Percentiles rank a stretch among this genome's conserved stretches.
These are phyloP conservation scores for Anastrepha ludens DNA, from an alignment of 1,140 invertebrate species.

Conservation along the genomic window DNA sequence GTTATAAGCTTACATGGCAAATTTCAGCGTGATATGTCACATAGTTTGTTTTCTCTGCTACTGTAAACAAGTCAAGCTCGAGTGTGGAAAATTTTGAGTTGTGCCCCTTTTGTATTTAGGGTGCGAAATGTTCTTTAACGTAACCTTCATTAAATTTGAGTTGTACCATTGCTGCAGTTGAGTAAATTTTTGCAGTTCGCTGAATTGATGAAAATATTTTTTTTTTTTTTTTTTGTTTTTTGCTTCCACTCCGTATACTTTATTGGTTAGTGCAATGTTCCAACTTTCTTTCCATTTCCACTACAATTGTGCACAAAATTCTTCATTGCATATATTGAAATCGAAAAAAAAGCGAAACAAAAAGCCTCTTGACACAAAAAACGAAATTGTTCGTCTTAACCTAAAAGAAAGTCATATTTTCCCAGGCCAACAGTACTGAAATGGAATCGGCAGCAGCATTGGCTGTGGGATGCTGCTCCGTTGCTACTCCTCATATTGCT, in stretches of 20 bases:
- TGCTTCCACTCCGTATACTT: not conserved
- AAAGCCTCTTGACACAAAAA: slow-evolving; percentile 40
- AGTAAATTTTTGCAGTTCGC: not conserved
- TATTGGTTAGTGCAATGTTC: not conserved
- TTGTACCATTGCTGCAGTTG: not conserved
- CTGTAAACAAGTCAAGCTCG: too few relatives aligned
- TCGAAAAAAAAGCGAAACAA: not conserved
- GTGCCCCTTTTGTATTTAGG: too few relatives aligned
- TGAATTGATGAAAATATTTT: not conserved
- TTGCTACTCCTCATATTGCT: slow-evolving; percentile 21
- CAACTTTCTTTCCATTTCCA: slow-evolving; percentile 36
- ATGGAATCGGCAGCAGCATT: slow-evolving; percentile 8
- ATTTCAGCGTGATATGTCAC: too few relatives aligned
- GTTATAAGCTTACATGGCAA: too few relatives aligned
- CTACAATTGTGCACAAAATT: slow-evolving; percentile 18
- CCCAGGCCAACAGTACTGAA: slow-evolving; percentile 19
- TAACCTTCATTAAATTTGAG: too few relatives aligned
- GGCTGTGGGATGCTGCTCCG: slow-evolving; percentile 25
- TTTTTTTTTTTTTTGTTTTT: too few relatives aligned
- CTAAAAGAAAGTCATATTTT: slow-evolving; percentile 43
- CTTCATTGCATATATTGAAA: not conserved
- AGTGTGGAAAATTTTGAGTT: too few relatives aligned
- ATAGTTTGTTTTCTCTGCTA: too few relatives aligned
- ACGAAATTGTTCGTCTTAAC: slow-evolving; percentile 28
- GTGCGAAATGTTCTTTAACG: too few relatives aligned